Percentiles rank a stretch among this genome's conserved stretches.
These are phyloP conservation scores for Erinaceus europaeus DNA, from an alignment of 2,113 vertebrate species.

Conservation along the genomic window DNA sequence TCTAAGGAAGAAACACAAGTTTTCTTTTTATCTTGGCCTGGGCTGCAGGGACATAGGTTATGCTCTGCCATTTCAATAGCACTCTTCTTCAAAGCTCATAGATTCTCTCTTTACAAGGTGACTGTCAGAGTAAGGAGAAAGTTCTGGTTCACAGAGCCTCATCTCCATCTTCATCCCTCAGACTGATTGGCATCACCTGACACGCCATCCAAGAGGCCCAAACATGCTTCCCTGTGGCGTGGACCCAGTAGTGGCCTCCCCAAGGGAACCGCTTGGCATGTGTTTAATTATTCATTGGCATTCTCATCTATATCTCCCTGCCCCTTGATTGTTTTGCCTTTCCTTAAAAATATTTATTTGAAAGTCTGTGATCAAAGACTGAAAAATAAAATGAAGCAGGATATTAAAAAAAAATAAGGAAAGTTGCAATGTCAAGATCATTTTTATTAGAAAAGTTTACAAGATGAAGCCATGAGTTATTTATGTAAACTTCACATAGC, in stretches of 20 bases:
- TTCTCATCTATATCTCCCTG: constrained; percentile 69
- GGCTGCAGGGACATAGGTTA: background rate
- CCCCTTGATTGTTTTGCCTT: constrained; percentile 80
- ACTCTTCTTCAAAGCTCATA: background rate
- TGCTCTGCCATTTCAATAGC: background rate
- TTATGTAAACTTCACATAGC: constrained; percentile 65
- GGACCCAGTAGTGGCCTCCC: constrained; percentile 53
- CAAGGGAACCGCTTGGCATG: constrained; percentile 68
- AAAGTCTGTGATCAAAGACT: constrained; percentile 84
- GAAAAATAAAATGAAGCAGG: constrained; percentile 79
- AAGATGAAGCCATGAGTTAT: constrained; percentile 70
- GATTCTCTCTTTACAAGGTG: background rate
- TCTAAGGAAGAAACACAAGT: background rate
- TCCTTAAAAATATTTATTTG: constrained; percentile 84
- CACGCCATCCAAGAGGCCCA: background rate
- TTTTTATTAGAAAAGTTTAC: constrained; percentile 82
- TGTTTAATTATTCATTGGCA: constrained; percentile 81
- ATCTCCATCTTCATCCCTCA: background rate
- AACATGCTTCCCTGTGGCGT: background rate
- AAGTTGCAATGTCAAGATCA: constrained; percentile 83
- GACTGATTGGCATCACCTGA: constrained; percentile 12
- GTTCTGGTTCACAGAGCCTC: background rate
- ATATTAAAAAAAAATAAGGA: constrained; percentile 65
- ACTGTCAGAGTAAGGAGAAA: background rate
- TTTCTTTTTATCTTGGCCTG: background rate